A percentile compares a stretch with the other conserved stretches of the same genome.
phyloP scores from a whole-genome alignment of 2,888 invertebrate species.

The Watsonalla binaria region DNA sequence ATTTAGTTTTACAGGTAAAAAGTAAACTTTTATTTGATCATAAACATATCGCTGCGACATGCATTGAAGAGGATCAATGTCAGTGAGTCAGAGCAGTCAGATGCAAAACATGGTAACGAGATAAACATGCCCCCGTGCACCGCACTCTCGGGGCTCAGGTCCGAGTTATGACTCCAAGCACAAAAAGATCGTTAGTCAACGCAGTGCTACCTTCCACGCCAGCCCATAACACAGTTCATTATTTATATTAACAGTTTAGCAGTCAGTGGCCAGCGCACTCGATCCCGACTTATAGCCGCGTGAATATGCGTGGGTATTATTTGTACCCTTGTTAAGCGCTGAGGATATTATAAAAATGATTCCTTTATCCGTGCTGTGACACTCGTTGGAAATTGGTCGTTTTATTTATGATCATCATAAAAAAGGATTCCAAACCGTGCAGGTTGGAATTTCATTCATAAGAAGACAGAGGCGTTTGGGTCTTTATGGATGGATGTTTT shows the following conservation, averaged over 20 bases:
- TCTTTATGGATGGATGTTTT: constrained; percentile 78
- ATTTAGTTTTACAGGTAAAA: not conserved
- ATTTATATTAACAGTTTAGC: constrained; percentile 79
- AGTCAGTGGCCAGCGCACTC: constrained; percentile 65
- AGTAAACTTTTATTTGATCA: not conserved
- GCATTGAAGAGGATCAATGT: not conserved
- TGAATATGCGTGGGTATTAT: constrained; percentile 78
- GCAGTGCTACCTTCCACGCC: constrained; percentile 62
- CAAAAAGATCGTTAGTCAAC: constrained; percentile 73
- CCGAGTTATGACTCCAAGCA: constrained; percentile 52
- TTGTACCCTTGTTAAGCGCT: constrained; percentile 77
- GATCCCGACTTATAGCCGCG: constrained; percentile 72
- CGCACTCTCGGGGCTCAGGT: constrained; percentile 15
- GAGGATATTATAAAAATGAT: constrained; percentile 79
- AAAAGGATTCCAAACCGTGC: constrained; percentile 73
- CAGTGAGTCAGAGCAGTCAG: constrained; percentile 7
- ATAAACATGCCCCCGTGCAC: constrained; percentile 23
- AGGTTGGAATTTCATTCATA: constrained; percentile 79
- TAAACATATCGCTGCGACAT: not conserved
- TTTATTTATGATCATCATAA: constrained; percentile 75
- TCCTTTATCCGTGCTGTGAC: constrained; percentile 77
- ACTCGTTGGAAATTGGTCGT: constrained; percentile 76
- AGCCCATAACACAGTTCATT: constrained; percentile 75
- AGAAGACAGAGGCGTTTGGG: constrained; percentile 77
- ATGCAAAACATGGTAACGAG: constrained; percentile 26